These are phyloP conservation scores for Drosophila sucinea DNA, from an alignment of 1,140 invertebrate genomes.

Conservation along the genomic window DNA sequence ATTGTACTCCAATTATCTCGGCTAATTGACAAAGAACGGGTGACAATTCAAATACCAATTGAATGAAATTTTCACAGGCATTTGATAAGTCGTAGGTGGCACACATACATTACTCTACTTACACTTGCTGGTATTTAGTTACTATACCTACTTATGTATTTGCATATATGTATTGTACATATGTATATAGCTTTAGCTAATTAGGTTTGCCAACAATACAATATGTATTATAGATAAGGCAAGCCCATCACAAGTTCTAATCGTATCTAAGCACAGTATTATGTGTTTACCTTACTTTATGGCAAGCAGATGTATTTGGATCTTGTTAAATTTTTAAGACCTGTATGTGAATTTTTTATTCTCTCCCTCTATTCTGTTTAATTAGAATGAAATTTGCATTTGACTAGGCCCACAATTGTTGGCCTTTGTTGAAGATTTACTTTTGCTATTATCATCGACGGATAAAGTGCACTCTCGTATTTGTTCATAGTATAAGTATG, in stretches of 20 bases:
- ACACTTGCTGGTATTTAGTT: neutral
- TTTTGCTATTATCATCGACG: constrained; percentile 18
- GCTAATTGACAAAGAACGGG: constrained; percentile 72
- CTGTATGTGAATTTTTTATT: constrained; percentile 26
- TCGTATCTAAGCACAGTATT: constrained; percentile 11
- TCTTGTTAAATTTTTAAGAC: constrained; percentile 31
- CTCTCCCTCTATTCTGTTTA: constrained; percentile 11
- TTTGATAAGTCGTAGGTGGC: constrained; percentile 36
- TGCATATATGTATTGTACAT: constrained; percentile 16
- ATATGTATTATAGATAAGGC: constrained; percentile 4
- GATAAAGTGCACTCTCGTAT: constrained; percentile 1
- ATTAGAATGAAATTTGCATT: constrained; percentile 32
- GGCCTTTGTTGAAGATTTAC: constrained; percentile 17
- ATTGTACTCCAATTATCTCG: constrained; percentile 73
- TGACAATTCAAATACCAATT: constrained; percentile 70
- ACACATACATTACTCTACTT: neutral
- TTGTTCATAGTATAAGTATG: neutral
- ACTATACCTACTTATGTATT: constrained; percentile 8
- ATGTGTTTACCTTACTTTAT: constrained; percentile 32
- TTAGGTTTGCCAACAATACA: constrained; percentile 65
- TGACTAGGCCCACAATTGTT: constrained; percentile 13
- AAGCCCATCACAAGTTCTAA: constrained; percentile 28
- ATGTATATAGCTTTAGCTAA: constrained; percentile 55
- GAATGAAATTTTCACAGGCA: constrained; percentile 37
- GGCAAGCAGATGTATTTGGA: constrained; percentile 19